Percentiles rank a stretch among this genome's conserved stretches.
phyloP scores from a whole-genome alignment of 1,140 invertebrate species.

The Sinonovacula constricta region DNA sequence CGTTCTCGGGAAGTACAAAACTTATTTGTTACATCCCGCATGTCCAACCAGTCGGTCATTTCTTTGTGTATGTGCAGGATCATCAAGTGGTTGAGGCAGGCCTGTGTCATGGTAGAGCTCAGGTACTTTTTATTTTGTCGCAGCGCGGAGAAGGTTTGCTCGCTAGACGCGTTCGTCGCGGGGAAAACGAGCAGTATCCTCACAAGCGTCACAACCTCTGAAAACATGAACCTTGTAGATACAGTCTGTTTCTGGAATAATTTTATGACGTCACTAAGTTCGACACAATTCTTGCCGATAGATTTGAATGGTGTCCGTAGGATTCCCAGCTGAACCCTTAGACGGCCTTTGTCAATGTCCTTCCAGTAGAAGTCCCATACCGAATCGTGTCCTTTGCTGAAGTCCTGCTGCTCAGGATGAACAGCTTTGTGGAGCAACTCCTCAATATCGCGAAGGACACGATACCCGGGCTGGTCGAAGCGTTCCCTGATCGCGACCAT shows the following conservation, averaged over 20 bases:
- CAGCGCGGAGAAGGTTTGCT: background rate
- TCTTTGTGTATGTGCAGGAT: no score
- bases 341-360: no score
- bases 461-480: no score
- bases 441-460: no score
- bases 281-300: background rate
- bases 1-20: no score
- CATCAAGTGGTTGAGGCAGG: background rate
- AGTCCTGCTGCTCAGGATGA: no score
- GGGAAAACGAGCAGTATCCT: background rate
- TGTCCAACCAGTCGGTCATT: background rate
- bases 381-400: no score
- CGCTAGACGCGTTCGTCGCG: conserved; percentile 4
- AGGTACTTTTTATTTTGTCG: conserved; percentile 9
- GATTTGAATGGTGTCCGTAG: background rate
- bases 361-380: background rate
- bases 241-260: background rate
- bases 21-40: no score
- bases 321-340: background rate
- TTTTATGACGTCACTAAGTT: background rate
- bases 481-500: no score
- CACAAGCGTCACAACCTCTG: background rate
- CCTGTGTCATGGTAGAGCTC: background rate
- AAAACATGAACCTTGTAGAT: no score
- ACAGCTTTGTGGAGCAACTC: no score